Conservation (phyloP, 2,888 invertebrate species). For the Ischnura elegans region DNA sequence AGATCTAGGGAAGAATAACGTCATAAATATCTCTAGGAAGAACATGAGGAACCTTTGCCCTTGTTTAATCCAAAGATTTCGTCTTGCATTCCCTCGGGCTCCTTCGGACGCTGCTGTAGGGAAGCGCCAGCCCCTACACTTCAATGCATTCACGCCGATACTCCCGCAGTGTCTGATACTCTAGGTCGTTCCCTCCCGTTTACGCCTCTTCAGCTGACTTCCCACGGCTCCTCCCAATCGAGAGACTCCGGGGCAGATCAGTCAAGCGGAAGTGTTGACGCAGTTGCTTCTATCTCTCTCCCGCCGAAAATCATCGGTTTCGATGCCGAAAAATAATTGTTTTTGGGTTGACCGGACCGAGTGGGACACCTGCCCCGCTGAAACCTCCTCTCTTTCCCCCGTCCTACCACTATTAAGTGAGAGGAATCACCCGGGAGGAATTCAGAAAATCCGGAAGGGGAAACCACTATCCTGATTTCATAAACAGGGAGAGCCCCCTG, state of each 20-base stretch:
- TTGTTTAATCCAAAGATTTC: too few relatives aligned
- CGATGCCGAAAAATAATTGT: constrained; percentile 34
- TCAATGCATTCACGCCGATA: neutral
- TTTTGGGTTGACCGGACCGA: neutral
- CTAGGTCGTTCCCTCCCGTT: too few relatives aligned
- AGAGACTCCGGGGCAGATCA: neutral
- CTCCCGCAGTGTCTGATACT: neutral
- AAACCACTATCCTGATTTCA: constrained; percentile 28
- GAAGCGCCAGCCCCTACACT: too few relatives aligned
- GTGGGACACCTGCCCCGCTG: constrained; percentile 1
- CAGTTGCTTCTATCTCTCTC: neutral
- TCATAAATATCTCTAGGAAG: too few relatives aligned
- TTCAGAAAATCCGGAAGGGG: constrained; percentile 52
- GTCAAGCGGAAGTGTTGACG: constrained; percentile 3
- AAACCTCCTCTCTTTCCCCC: neutral
- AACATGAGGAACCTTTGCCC: too few relatives aligned
- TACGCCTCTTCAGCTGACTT: neutral
- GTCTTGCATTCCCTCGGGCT: too few relatives aligned
- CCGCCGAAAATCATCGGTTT: constrained; percentile 45
- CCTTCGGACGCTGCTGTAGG: too few relatives aligned
- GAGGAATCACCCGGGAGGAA: constrained; percentile 28
- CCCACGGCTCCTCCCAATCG: constrained; percentile 1
- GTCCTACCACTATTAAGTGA: neutral
- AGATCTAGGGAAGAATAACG: too few relatives aligned
- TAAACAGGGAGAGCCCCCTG: neutral